Evolutionary conservation across 2,888 invertebrate genomes (phyloP).

Genomic region (Selenia dentaria): DNA sequence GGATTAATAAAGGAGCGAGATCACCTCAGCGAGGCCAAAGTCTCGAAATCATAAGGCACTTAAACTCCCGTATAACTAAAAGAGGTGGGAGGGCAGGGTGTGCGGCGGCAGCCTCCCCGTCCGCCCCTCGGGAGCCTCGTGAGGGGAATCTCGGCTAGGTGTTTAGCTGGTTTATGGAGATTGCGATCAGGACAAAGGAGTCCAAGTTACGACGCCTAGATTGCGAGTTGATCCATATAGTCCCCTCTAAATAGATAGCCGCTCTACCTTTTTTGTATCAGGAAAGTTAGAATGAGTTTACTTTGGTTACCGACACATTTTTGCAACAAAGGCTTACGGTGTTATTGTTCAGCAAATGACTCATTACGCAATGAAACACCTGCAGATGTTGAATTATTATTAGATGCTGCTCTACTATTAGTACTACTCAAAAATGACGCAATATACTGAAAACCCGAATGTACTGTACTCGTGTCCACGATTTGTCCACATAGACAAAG

Average conservation of each 20-base stretch:
- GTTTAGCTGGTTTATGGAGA: slow-evolving; percentile 83
- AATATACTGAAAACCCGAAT: slow-evolving; percentile 15
- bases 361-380: slow-evolving; percentile 25
- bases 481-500: slow-evolving; percentile 16
- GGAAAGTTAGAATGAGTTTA: slow-evolving; percentile 46
- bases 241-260: slow-evolving; percentile 52
- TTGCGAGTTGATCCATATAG: slow-evolving; percentile 69
- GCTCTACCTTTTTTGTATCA: slow-evolving; percentile 48
- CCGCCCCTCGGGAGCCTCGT: slow-evolving; percentile 43
- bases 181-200: slow-evolving; percentile 81
- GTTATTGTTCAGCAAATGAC: slow-evolving; percentile 22
- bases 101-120: slow-evolving; percentile 28
- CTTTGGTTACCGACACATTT: slow-evolving; percentile 21
- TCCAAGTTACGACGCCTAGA: slow-evolving; percentile 72
- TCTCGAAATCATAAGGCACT: slow-evolving; percentile 71
- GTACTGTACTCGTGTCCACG: slow-evolving; percentile 2
- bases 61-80: slow-evolving; percentile 64
- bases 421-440: slow-evolving; percentile 14
- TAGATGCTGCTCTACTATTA: too few species aligned
- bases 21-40: slow-evolving; percentile 51
- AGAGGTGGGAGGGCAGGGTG: slow-evolving; percentile 40
- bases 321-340: slow-evolving; percentile 24
- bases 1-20: slow-evolving; percentile 63
- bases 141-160: slow-evolving; percentile 74
- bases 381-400: slow-evolving; percentile 21